These are phyloP conservation scores for Formica aserva DNA, from an alignment of 2,888 invertebrate species.

Conservation along the genomic window DNA sequence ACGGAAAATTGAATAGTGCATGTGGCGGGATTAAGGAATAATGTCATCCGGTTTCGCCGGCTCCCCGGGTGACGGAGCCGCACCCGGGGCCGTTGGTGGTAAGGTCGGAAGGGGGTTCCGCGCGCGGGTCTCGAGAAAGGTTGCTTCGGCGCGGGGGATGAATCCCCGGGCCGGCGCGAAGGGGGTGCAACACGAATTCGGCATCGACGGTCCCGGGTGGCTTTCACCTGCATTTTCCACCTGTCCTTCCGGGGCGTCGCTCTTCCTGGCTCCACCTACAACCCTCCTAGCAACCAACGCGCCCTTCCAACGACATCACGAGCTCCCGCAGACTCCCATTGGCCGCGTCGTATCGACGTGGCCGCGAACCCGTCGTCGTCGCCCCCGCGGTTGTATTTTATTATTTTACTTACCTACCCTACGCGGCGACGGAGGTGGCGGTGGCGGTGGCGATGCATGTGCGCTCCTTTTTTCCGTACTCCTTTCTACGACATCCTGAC, in stretches of 20 bases:
- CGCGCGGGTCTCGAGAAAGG: slow-evolving; percentile 32
- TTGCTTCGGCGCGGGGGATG: slow-evolving; percentile 30
- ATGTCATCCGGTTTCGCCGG: slow-evolving; percentile 48
- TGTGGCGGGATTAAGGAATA: slow-evolving; percentile 42
- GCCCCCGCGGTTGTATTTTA: slow-evolving; percentile 80
- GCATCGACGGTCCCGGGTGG: slow-evolving; percentile 67
- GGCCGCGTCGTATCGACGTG: slow-evolving; percentile 81
- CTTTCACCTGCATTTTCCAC: slow-evolving; percentile 84
- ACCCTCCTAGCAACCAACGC: slow-evolving; percentile 81
- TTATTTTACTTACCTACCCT: slow-evolving; percentile 81
- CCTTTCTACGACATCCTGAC: slow-evolving; percentile 48
- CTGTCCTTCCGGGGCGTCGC: slow-evolving; percentile 84
- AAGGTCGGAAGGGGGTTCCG: slow-evolving; percentile 29
- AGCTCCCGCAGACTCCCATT: slow-evolving; percentile 80
- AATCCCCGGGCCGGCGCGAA: slow-evolving; percentile 3
- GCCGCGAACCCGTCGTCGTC: slow-evolving; percentile 59
- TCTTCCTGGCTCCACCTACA: slow-evolving; percentile 83
- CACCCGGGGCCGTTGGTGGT: slow-evolving; percentile 14
- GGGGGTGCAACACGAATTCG: slow-evolving; percentile 69
- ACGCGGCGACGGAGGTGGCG: slow-evolving; percentile 39
- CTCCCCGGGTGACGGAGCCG: slow-evolving; percentile 41
- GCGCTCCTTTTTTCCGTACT: slow-evolving; percentile 60
- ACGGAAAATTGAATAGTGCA: slow-evolving; percentile 44
- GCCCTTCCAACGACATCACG: slow-evolving; percentile 83
- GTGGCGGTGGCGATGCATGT: slow-evolving; percentile 62